Percentiles rank a stretch among this genome's conserved stretches.
Evolutionary conservation across 2,888 invertebrate genomes (phyloP).

Genomic region (Axea sp.): DNA sequence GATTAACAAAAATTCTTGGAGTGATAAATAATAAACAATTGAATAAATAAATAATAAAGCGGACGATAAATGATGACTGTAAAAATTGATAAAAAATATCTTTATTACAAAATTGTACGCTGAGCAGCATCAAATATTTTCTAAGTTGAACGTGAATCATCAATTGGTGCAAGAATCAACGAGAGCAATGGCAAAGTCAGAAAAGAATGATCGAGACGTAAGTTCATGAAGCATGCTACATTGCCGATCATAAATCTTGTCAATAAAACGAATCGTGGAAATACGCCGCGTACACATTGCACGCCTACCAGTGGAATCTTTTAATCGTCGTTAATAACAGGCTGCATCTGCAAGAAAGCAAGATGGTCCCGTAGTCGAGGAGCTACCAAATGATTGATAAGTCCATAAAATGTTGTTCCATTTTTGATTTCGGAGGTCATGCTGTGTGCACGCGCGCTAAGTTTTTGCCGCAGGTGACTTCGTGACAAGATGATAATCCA

Average conservation of each 20-base stretch:
- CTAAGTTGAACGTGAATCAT: constrained; percentile 7
- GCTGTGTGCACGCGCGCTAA: constrained; percentile 64
- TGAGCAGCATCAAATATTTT: too few relatives aligned
- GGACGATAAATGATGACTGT: too few relatives aligned
- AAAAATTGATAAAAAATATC: too few relatives aligned
- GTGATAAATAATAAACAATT: too few relatives aligned
- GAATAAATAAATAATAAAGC: too few relatives aligned
- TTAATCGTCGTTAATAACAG: constrained; percentile 79
- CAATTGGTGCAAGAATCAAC: constrained; percentile 4
- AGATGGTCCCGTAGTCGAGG: constrained; percentile 64
- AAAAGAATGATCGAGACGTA: constrained; percentile 28
- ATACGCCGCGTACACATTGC: constrained; percentile 61
- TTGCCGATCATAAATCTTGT: constrained; percentile 71
- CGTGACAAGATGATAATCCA: constrained; percentile 79
- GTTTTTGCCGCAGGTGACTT: constrained; percentile 77
- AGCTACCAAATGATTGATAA: constrained; percentile 79
- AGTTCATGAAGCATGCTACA: constrained; percentile 29
- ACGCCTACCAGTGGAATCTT: constrained; percentile 73
- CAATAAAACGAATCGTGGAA: constrained; percentile 75
- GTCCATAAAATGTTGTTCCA: constrained; percentile 76
- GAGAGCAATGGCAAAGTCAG: constrained; percentile 11
- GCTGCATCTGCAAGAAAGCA: constrained; percentile 69
- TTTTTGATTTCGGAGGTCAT: constrained; percentile 66
- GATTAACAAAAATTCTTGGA: too few relatives aligned
- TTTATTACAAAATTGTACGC: too few relatives aligned